Evolutionary conservation across 1,140 invertebrate genomes (phyloP), one percentile per base, ranked within the genome.

Genomic region (Batillaria attramentaria): DNA sequence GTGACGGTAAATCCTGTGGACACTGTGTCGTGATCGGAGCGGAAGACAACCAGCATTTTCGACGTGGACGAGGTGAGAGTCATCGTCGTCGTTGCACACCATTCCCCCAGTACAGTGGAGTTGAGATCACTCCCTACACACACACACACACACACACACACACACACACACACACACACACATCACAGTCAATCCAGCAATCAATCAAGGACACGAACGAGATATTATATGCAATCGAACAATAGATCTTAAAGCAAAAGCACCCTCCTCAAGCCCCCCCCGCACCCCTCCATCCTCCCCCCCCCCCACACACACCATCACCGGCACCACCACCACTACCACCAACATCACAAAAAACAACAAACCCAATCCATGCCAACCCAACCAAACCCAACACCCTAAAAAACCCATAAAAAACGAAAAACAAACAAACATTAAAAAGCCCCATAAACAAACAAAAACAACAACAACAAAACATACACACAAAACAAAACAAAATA

Each of bases 31-130:
- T 70, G 46, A 42, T 70, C 68, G 2, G 28, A 37, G 16, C 41
- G n/a, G 68, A 70, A 70, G 41, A 70, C 68, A 10, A 70, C 39
- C 42, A 70, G 68, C 68, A 70, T 70, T 39, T 8, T 31, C 24
- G 68, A 43, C 41, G n/a, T 31, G 10, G 68, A 43, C n/a, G 41
- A 41, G 68, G 39, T 43, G 4, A 70, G 68, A 42, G 41, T 70
- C 4, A 31, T 16, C 10, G 68, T 37, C 41, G 24, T 70, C n/a
- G 1, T 10, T 3, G 41, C 68, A 31, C 68, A 70, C 68, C 68
- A 70, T 31, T 70, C 68, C 68, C 68, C 68, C 41, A 70, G 41
- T 42, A 70, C 28, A 1, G 68, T 70, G 41, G 10, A 10, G 6
- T 39, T 43, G 41, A 70, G 20, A 28, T 70, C 68, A 33, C 35